phyloP scores from a whole-genome alignment of 2,797 vertebrate genomes.

The Amblyopsis hoosieri region DNA sequence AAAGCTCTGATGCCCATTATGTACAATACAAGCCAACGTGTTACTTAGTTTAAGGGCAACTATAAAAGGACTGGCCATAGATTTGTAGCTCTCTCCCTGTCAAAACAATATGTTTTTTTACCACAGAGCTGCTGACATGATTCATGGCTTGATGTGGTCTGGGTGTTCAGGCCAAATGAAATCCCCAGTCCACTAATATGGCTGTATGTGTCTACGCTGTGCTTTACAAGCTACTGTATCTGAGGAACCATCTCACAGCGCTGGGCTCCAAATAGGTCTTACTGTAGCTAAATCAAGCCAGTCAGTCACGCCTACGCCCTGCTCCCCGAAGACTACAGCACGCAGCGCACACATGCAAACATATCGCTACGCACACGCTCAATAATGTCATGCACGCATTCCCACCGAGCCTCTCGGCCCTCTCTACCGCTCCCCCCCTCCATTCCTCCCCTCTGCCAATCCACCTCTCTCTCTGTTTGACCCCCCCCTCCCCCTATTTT shows the following conservation, averaged over 20 bases:
- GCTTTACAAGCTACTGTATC: constrained; percentile 61
- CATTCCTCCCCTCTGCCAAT: constrained; percentile 39
- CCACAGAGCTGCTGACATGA: constrained; percentile 61
- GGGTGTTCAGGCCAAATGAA: constrained; percentile 60
- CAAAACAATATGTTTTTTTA: constrained; percentile 62
- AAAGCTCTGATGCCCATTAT: constrained; percentile 9
- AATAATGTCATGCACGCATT: constrained; percentile 31
- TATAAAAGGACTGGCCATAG: constrained; percentile 40
- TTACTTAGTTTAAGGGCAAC: constrained; percentile 35
- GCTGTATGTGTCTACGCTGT: constrained; percentile 59
- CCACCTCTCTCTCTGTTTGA: constrained; percentile 29
- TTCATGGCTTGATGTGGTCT: constrained; percentile 68
- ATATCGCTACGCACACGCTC: constrained; percentile 45
- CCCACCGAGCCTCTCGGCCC: constrained; percentile 14
- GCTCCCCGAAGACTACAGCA: constrained; percentile 46
- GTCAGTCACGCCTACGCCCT: constrained; percentile 37
- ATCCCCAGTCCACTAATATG: constrained; percentile 67
- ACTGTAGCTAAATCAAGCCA: constrained; percentile 63
- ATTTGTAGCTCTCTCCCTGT: constrained; percentile 52
- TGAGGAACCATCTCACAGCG: constrained; percentile 65
- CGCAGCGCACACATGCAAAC: constrained; percentile 47
- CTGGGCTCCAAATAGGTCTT: constrained; percentile 61
- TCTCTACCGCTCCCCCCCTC: constrained; percentile 19
- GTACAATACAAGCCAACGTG: constrained; percentile 18
- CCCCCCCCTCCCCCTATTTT: constrained; percentile 17